Base-by-base conservation (phyloP, 1,140 invertebrate genomes). In the Aphidius ervi region DNA sequence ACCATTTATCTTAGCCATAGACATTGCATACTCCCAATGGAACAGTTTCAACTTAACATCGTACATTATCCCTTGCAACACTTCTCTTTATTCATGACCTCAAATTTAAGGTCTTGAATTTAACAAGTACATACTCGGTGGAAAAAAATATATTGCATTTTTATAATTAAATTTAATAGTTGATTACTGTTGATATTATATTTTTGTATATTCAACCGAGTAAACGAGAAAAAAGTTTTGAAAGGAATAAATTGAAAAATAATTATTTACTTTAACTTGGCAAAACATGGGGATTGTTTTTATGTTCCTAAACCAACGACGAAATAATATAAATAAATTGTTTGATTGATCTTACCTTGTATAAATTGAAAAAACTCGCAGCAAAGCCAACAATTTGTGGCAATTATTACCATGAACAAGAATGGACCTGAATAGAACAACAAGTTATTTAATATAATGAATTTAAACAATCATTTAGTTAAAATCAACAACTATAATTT, bases 51-150 rank as follows among this genome's bases (percentile, higher is more conserved):
- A 37, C 46, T 58, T 23, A 31, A 49, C 16, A 37, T 46, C 46
- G 46, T 58, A 58, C 56, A 58, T 58, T 58, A 48, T 58, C 31
- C 41, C 31, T 49, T 16, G n/a, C 40, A 56, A 56, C 43, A 46
- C 40, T 57, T 20, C 48, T 52, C 58, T 59, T 59, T 59, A 59
- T 59, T 59, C 58, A 52, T 59, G 58, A 43, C 45, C 39, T 42
- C 53, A 60, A 60, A 60, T 60, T 60, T 43, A 60, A 60, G 58
- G 50, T 60, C 49, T 54, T 40, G 52, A 37, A 10, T 42, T 7
- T 42, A 20, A 9, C 20, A 37, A 16, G 45, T 49, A 23, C n/a
- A 39, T 10, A 60, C n/a, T 42, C n/a, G 50, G 40, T 45, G 50
- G 46, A 39, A 9, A 23, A 46, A 49, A 16, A 31, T 50, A 60